Base-by-base conservation (phyloP, 2,113 vertebrate genomes). In the Cochlearius cochlearius region DNA sequence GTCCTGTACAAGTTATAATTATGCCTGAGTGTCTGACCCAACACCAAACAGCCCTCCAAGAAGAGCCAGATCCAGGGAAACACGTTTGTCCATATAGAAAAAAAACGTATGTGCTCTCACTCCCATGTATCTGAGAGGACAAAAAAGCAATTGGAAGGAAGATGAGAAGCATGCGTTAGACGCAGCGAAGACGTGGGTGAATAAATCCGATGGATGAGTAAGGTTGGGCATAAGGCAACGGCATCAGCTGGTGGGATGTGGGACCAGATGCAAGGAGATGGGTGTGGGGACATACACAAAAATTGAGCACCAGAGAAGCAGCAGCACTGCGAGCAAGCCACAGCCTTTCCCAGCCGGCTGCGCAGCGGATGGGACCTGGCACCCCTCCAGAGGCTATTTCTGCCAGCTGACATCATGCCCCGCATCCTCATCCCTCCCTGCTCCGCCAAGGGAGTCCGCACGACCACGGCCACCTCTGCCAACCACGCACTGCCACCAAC, bases 381-480 rank as follows among this genome's bases (percentile, higher is more conserved):
- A n/a, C 4, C 36, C 34, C 67, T 80, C 63, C 86, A n/a, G 62
- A 25, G 67, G 34, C 34, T 63, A 0, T 71, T 90, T 75, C 90
- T 92, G 92, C 41, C 13, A n/a, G 26, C 68, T 85, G 82, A 49
- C 58, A 67, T 52, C 77, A 21, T 2, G 5, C 11, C 55, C 73
- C 4, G 7, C 34, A 1, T 8, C 89, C 66, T 29, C 72, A 4
- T 22, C 72, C 62, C 50, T 56, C 14, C 55, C 32, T 3, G 52
- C 78, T 41, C 39, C 16, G 2, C 13, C n/a, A 1, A 26, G 74
- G 56, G 32, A 85, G 45, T 56, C 39, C 43, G 10, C 39, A 11
- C 1, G 0, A 11, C 60, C 32, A 11, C 3, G 3, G 56, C 11
- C 38, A 4, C 0, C 0, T 8, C 62, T 34, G 58, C 55, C 5